Evolutionary conservation across 2,797 vertebrate species (phyloP), one percentile per base, ranked within the genome.

Genomic region (Trachurus trachurus): DNA sequence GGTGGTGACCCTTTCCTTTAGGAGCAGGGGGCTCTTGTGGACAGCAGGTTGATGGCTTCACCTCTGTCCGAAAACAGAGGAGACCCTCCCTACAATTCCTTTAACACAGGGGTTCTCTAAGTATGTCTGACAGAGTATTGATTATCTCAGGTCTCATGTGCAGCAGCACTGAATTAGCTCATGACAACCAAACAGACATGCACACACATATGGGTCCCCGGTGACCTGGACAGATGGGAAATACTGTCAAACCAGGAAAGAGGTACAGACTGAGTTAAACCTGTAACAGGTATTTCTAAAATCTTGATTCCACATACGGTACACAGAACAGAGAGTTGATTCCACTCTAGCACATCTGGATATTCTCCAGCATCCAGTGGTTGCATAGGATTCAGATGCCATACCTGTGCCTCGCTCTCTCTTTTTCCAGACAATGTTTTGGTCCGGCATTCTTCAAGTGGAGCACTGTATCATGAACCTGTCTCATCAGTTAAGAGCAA

Each of bases 51-150:
- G 79, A 79, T 81, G 85, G 86, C 81, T 87, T 84, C 86, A 81
- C 89, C 78, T 89, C 80, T 61, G 71, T 73, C 80, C 13, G 26
- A 19, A 86, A 80, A 81, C 71, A 65, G 75, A 65, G 71, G 74
- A 86, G 68, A 76, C 63, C 71, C 68, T 79, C 80, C 83, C 66
- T 9, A 37, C 77, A 76, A 66, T 69, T 58, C 71, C 77, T 82
- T 70, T 82, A 83, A 83, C 82, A 80, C 81, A 78, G 66, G 81
- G 71, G 63, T 66, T 76, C 80, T 88, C 71, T 85, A 90, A 90
- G 86, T 87, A 82, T 69, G 78, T 80, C 84, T 88, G 89, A 89
- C 88, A 91, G 74, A 76, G 81, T 91, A 92, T 90, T 81, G 92
- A 92, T 91, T 86, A 85, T 82, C 81, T 84, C 74, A 67, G 85